A percentile compares a stretch with the other conserved stretches of the same genome.
These are phyloP conservation scores for Formica exsecta DNA, from an alignment of 1,140 invertebrate species.

Conservation along the genomic window DNA sequence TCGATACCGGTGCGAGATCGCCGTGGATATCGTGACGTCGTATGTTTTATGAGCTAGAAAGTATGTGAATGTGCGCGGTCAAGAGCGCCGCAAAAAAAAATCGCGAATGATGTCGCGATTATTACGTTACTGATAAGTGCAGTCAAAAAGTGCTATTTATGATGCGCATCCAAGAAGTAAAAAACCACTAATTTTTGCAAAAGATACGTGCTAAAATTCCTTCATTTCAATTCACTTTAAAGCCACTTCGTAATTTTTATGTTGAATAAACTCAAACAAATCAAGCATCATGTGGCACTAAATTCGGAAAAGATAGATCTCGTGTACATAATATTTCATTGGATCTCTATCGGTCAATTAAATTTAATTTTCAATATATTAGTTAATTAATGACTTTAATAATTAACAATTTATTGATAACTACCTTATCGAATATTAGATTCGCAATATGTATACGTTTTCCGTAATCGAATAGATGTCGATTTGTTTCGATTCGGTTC, in stretches of 20 bases:
- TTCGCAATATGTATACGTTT: neutral
- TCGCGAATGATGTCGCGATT: constrained; percentile 18
- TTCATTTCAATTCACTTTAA: neutral
- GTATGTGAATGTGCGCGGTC: constrained; percentile 66
- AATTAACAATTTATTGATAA: constrained; percentile 1
- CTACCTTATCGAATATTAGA: neutral
- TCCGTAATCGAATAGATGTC: constrained; percentile 18
- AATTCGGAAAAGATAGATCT: neutral
- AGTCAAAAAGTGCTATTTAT: neutral
- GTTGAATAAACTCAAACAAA: neutral
- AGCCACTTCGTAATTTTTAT: neutral
- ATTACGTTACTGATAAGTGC: neutral
- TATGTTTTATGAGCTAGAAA: constrained; percentile 78
- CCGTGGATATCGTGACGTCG: constrained; percentile 60
- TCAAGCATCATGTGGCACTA: neutral
- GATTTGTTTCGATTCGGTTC: constrained; percentile 44
- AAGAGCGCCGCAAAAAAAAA: constrained; percentile 62
- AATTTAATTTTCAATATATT: neutral
- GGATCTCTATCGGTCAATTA: neutral
- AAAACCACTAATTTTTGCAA: neutral
- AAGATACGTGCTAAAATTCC: neutral
- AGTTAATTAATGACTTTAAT: constrained; percentile 16
- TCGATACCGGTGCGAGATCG: constrained; percentile 76
- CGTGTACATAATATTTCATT: neutral
- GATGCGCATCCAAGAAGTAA: neutral